These are phyloP conservation scores for Sphyrna mokarran DNA, from an alignment of 2,113 vertebrate species.

Conservation along the genomic window DNA sequence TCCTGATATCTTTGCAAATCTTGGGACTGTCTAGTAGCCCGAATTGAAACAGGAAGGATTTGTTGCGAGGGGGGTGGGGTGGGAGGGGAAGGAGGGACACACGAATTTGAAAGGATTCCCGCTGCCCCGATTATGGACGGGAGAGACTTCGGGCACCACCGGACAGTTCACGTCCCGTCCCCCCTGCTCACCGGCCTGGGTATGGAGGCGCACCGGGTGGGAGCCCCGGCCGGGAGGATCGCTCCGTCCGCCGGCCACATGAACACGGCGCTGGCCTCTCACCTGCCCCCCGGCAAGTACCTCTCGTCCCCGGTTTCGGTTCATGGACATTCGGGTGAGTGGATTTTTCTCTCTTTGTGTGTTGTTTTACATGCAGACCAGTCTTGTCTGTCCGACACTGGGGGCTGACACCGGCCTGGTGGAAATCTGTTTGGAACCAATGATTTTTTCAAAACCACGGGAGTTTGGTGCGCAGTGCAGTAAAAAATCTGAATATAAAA, in stretches of 20 bases:
- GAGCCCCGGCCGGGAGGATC: slow-evolving; percentile 73
- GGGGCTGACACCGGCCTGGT: neutral
- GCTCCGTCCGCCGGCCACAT: slow-evolving; percentile 70
- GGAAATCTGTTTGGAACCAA: neutral
- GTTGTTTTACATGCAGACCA: neutral
- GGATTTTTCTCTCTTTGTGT: neutral
- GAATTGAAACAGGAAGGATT: slow-evolving; percentile 47
- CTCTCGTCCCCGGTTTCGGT: slow-evolving; percentile 79
- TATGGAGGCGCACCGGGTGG: slow-evolving; percentile 83
- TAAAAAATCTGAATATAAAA: neutral
- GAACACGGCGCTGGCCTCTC: slow-evolving; percentile 69
- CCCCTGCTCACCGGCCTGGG: slow-evolving; percentile 79
- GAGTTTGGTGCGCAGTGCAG: neutral
- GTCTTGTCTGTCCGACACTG: neutral
- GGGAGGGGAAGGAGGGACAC: no score
- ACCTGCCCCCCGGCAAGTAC: slow-evolving; percentile 80
- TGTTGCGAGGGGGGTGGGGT: slow-evolving; percentile 38
- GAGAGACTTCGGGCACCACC: slow-evolving; percentile 88
- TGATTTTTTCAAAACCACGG: slow-evolving; percentile 19
- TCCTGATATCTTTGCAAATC: slow-evolving; percentile 54
- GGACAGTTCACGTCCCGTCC: slow-evolving; percentile 80
- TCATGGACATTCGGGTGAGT: slow-evolving; percentile 86
- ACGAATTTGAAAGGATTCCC: slow-evolving; percentile 39
- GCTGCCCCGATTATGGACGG: slow-evolving; percentile 85
- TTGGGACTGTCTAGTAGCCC: slow-evolving; percentile 57